Base-by-base conservation (phyloP, 2,888 invertebrate species). In the Tinea pellionella region DNA sequence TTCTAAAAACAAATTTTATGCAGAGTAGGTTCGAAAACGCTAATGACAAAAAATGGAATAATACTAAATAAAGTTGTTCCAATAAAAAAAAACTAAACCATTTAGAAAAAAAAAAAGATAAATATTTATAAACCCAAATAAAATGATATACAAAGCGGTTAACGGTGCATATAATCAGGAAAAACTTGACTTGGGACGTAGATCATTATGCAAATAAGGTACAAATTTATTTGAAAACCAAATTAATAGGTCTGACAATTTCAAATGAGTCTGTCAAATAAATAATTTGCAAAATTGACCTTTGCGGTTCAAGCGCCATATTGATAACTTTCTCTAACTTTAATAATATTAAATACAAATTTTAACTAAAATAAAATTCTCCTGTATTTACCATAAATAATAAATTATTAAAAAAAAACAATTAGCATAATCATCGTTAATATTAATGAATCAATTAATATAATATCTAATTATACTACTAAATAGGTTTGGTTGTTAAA, bases 161-260 rank as follows among this genome's bases (percentile, higher is more conserved):
- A 37, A 37, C 37, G n/a, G 37, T n/a, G n/a, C 37, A 9, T 37
- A 12, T 37, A 37, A 37, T 37, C 37, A 37, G 37, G 13, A 47
- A 47, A 47, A 47, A 15, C 47, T 47, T 16, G 47, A n/a, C 47
- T n/a, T 2, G 15, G 6, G 13, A 24, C 24, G 24, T n/a, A 53
- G 53, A 9, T 53, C 53, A 24, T 53, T 53, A 24, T 53, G 53
- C 12, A 19, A 53, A 53, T 53, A 53, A 47, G 24, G 18, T 53
- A 53, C 18, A 53, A 61, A 63, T 65, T 65, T 61, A 57, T 57
- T 57, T 57, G 15, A 13, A 32, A 57, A 32, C 24, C 32, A 57
- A 57, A 57, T 57, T 57, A 57, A 57, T 57, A n/a, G 57, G 29
- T 16, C 9, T 57, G 57, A 57, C 57, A 32, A 12, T 13, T 13